Conservation (phyloP, 2,888 invertebrate genomes). For the Cenopis cana region DNA sequence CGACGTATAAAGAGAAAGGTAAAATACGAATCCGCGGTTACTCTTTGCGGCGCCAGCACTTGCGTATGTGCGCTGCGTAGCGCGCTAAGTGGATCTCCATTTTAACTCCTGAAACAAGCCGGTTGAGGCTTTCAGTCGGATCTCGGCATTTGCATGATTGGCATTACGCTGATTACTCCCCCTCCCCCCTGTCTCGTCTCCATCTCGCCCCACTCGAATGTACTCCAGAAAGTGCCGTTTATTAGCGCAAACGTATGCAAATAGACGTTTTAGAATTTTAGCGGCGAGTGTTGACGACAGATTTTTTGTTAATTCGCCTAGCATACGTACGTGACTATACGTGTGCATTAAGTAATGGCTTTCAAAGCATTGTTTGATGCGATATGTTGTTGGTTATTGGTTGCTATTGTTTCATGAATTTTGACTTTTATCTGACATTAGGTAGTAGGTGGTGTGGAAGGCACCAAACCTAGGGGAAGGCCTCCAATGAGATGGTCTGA, state of each 20-base stretch:
- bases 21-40: neutral
- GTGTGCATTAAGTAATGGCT: conserved; percentile 2
- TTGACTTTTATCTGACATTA: neutral
- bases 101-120: conserved; percentile 85
- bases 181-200: conserved; percentile 50
- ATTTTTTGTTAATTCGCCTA: conserved; percentile 24
- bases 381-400: neutral
- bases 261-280: conserved; percentile 71
- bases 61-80: conserved; percentile 83
- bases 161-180: conserved; percentile 82
- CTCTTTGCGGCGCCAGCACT: conserved; percentile 63
- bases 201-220: conserved; percentile 43
- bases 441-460: no score
- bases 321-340: no score
- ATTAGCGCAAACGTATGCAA: conserved; percentile 71
- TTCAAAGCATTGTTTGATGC: neutral
- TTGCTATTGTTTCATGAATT: neutral
- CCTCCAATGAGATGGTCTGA: no score
- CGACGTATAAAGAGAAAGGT: neutral
- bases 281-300: conserved; percentile 42
- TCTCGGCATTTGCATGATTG: conserved; percentile 85
- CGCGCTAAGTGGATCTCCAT: conserved; percentile 84
- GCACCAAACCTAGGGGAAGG: no score
- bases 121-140: conserved; percentile 84
- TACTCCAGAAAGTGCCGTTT: conserved; percentile 66